Conservation (phyloP, 2,888 invertebrate species). For the Andrena bucephala region DNA sequence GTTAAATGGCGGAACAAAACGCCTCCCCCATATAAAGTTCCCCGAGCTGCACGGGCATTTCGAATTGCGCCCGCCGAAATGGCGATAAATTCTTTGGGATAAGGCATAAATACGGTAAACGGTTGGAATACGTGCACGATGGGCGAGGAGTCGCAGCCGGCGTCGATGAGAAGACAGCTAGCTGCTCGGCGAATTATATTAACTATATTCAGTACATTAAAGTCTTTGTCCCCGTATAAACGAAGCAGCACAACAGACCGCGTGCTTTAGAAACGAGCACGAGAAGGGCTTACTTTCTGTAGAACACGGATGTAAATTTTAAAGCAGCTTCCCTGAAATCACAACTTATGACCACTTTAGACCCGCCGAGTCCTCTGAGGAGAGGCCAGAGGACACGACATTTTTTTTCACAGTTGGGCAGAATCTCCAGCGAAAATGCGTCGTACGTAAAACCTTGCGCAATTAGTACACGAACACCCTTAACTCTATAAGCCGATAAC, state of each 20-base stretch:
- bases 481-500: slow-evolving; percentile 74
- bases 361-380: no score
- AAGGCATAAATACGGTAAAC: slow-evolving; percentile 5
- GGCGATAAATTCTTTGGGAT: background rate
- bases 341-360: background rate
- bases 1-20: slow-evolving; percentile 18
- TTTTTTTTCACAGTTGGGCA: background rate
- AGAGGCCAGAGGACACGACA: background rate
- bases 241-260: background rate
- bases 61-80: slow-evolving; percentile 9
- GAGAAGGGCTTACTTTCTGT: background rate
- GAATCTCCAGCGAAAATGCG: slow-evolving; percentile 26
- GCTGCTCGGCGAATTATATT: no score
- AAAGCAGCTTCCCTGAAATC: background rate
- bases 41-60: background rate
- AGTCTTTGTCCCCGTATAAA: no score
- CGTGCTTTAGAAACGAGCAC: background rate
- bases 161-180: no score
- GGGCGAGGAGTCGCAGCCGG: no score
- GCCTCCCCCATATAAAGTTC: slow-evolving; percentile 27
- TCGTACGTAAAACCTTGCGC: slow-evolving; percentile 53
- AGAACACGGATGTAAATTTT: slow-evolving; percentile 7
- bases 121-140: no score
- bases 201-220: no score
- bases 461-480: slow-evolving; percentile 66